Evolutionary conservation across 2,888 invertebrate genomes (phyloP), one percentile per base, ranked within the genome.

Genomic region (Agonopterix heracliana): DNA sequence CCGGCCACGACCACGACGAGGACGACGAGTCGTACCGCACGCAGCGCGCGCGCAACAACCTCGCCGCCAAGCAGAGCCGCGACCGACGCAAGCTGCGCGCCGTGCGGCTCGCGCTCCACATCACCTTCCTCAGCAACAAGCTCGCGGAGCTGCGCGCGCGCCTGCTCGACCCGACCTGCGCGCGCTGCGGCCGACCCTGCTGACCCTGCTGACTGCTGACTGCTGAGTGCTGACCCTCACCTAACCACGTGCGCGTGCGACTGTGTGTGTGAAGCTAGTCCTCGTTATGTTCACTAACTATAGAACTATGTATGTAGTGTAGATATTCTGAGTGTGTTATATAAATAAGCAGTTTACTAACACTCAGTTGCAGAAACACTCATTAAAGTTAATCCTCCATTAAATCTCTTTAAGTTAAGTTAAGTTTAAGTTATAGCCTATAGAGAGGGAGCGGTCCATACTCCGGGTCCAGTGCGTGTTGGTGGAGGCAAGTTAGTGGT

Each of bases 11-110:
- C 44, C 7, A 90, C 45, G 11, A 8, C 44, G 2, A 17, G 1
- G 4, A 9, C 10, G 95, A 97, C 71, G 94, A 94, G 2, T 92
- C 94, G 0, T 98, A 98, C 72, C 94, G 94, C 87, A 96, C 96
- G 63, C 91, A 97, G 49, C 86, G 98, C 9, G 91, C 94, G 56
- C 96, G 96, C 70, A 98, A 98, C 77, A 98, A 98, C 74, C 95
- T 94, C 55, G 98, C 98, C 0, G 98, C 98, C 0, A 98, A 98
- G 78, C 91, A 97, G 61, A 98, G 97, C 0, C 90, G 98, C 3
- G 98, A 98, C 67, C 93, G 96, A 0, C 89, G 98, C 51, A 90
- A 97, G 61, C 92, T 95, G 42, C 95, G 98, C 64, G 98, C 98
- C 74, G 97, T 98, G 60, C 97, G 97, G 66, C 93, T 98, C 36